Conservation (phyloP, 2,888 invertebrate genomes). For the Aphrophora alni region DNA sequence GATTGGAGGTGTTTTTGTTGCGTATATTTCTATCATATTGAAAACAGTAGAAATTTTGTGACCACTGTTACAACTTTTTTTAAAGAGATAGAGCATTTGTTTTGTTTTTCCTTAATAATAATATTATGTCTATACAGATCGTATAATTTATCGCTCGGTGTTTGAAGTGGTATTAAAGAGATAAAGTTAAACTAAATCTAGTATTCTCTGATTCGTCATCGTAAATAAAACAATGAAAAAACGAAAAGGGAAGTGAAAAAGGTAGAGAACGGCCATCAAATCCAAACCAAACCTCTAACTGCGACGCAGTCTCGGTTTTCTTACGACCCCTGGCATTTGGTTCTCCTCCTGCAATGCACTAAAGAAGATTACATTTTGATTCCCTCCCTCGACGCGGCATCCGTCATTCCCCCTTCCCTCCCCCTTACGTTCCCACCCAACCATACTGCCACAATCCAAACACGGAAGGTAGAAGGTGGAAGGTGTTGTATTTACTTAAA, state of each 20-base stretch:
- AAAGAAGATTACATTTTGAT: constrained; percentile 30
- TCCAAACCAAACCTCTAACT: not conserved
- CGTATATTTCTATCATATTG: too few species aligned
- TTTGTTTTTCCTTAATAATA: too few species aligned
- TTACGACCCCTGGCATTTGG: constrained; percentile 24
- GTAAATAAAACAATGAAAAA: constrained; percentile 33
- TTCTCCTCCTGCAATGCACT: constrained; percentile 30
- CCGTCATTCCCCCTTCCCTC: not conserved
- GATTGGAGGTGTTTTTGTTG: too few species aligned
- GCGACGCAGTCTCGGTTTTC: not conserved
- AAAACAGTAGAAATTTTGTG: too few species aligned
- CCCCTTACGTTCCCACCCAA: not conserved
- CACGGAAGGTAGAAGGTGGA: constrained; percentile 21
- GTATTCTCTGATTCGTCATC: constrained; percentile 10
- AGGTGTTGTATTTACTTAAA: not conserved
- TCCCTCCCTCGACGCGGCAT: not conserved
- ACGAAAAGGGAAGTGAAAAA: not conserved
- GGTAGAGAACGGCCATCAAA: not conserved
- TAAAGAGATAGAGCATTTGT: too few species aligned
- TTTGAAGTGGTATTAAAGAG: not conserved
- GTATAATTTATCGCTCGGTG: not conserved
- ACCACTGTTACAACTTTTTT: too few species aligned
- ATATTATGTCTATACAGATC: too few species aligned
- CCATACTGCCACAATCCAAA: not conserved
- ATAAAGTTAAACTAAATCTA: not conserved